These are phyloP conservation scores for Drosophila aff. DNA, from an alignment of 1,140 invertebrate genomes.

Conservation along the genomic window DNA sequence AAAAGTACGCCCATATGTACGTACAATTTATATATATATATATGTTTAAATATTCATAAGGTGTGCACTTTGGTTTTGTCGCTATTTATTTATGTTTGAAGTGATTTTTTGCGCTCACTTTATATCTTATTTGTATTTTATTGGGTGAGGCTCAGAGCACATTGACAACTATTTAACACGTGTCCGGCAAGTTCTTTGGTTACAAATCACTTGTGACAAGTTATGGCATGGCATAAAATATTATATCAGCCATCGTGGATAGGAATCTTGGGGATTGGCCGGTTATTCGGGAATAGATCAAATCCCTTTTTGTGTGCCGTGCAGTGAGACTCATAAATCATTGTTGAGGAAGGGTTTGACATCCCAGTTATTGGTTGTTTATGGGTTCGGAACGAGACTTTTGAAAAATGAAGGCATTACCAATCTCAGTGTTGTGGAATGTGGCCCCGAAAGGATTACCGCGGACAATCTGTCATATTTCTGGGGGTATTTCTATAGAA, in stretches of 20 bases:
- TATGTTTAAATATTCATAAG: constrained; percentile 81
- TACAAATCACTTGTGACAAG: constrained; percentile 54
- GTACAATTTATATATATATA: constrained; percentile 36
- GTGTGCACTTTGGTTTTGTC: constrained; percentile 76
- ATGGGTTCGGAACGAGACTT: constrained; percentile 10
- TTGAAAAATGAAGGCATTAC: constrained; percentile 36
- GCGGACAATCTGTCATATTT: constrained; percentile 40
- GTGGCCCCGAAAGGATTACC: constrained; percentile 38
- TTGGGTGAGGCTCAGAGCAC: constrained; percentile 53
- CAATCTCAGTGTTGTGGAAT: constrained; percentile 3
- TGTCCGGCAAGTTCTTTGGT: constrained; percentile 53
- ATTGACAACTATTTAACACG: constrained; percentile 48
- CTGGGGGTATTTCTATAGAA: not conserved
- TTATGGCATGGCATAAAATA: constrained; percentile 41
- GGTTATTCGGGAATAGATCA: constrained; percentile 21
- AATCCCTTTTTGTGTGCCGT: constrained; percentile 19
- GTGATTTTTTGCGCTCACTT: constrained; percentile 29
- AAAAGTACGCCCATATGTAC: constrained; percentile 27
- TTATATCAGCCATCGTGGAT: constrained; percentile 35
- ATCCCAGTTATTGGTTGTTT: constrained; percentile 36
- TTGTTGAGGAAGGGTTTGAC: constrained; percentile 34
- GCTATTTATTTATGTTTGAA: constrained; percentile 71
- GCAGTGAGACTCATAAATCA: constrained; percentile 29
- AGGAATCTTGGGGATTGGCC: constrained; percentile 28
- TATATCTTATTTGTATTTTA: constrained; percentile 56